phyloP scores from a whole-genome alignment of 2,113 vertebrate species.

The Sander lucioperca region DNA sequence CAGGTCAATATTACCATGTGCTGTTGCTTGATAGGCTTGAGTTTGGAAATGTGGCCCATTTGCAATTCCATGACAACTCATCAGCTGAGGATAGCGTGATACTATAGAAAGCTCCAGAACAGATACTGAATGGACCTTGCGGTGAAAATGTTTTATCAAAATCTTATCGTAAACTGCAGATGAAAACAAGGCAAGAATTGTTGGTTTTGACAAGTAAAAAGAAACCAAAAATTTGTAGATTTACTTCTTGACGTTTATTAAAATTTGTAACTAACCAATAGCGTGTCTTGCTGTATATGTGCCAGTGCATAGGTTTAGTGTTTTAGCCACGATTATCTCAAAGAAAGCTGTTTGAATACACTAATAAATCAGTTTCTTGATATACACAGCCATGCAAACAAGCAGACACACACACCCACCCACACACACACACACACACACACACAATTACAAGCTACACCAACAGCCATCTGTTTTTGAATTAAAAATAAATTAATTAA shows the following conservation, averaged over 20 bases:
- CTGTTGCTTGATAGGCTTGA: too few relatives aligned
- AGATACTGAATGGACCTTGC: not conserved
- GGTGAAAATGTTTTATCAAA: not conserved
- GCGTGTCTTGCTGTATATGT: not conserved
- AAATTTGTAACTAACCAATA: not conserved
- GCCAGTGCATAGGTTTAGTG: not conserved
- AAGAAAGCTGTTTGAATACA: not conserved
- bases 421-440: not conserved
- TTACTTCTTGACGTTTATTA: not conserved
- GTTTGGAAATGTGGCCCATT: too few relatives aligned
- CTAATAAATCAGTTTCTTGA: not conserved
- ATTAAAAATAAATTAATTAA: constrained; percentile 13
- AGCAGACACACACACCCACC: not conserved
- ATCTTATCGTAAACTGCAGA: not conserved
- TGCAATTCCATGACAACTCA: not conserved
- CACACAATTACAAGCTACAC: not conserved
- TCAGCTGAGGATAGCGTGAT: not conserved
- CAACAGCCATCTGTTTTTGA: constrained; percentile 16
- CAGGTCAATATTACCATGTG: too few relatives aligned
- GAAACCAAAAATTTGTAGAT: not conserved
- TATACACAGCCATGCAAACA: not conserved
- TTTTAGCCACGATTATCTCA: not conserved
- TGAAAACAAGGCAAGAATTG: not conserved
- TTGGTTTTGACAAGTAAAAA: not conserved
- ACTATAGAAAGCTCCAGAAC: not conserved